These are phyloP conservation scores for Uria aalge DNA, from an alignment of 2,113 vertebrate species.

Conservation along the genomic window DNA sequence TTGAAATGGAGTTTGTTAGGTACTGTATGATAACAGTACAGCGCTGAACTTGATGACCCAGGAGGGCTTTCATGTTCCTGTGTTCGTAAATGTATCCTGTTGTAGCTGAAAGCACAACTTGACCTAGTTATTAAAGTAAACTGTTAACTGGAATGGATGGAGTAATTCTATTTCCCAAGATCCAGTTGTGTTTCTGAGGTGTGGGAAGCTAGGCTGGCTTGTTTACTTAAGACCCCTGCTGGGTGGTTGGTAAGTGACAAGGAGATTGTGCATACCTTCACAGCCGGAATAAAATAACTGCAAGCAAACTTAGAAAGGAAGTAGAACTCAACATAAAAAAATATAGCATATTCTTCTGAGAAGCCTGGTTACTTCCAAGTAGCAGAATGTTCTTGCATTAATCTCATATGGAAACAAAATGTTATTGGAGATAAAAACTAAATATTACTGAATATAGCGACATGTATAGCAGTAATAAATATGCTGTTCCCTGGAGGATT, in stretches of 20 bases:
- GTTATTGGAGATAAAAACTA: not conserved
- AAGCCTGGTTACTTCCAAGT: not conserved
- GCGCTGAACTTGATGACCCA: not conserved
- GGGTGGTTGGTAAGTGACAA: not conserved
- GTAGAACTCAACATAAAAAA: not conserved
- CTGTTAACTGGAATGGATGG: not conserved
- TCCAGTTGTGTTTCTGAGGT: not conserved
- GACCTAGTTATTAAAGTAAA: not conserved
- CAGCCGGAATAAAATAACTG: not conserved
- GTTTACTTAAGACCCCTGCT: not conserved
- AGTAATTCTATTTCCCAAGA: not conserved
- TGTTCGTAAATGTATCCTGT: not conserved
- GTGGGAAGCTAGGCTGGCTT: not conserved
- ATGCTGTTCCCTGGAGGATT: not conserved
- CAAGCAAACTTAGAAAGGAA: not conserved
- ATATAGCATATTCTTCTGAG: not conserved
- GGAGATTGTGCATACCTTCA: not conserved
- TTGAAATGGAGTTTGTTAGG: not conserved
- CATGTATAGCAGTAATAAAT: not conserved
- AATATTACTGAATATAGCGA: not conserved
- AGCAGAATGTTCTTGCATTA: not conserved
- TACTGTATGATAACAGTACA: not conserved
- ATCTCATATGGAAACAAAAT: not conserved
- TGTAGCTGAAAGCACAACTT: not conserved
- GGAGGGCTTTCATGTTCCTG: not conserved